Percentiles rank a stretch among this genome's conserved stretches.
phyloP scores from a whole-genome alignment of 2,113 vertebrate species.

The Cephalophus harveyi region DNA sequence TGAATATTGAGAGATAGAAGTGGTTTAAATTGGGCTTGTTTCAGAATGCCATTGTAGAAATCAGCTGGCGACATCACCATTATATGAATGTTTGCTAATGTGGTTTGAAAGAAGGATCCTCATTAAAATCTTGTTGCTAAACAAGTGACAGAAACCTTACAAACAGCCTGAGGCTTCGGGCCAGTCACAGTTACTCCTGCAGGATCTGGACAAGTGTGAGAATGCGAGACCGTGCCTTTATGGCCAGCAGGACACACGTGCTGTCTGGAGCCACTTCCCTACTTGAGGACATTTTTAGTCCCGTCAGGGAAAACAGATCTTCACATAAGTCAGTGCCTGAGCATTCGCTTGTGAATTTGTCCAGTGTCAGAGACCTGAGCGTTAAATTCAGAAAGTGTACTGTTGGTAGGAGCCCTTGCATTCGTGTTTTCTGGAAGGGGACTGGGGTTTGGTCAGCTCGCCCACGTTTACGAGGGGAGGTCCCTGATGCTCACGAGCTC shows the following conservation, averaged over 20 bases:
- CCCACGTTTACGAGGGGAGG: not conserved
- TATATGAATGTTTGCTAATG: constrained; percentile 54
- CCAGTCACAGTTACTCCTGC: constrained; percentile 52
- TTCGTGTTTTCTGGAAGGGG: constrained; percentile 1
- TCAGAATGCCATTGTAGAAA: constrained; percentile 61
- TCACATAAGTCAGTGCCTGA: not conserved
- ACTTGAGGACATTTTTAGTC: not conserved
- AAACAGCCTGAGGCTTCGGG: constrained; percentile 71
- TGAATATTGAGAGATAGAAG: constrained; percentile 52
- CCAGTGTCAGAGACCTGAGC: not conserved
- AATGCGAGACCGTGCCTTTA: constrained; percentile 39
- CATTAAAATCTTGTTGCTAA: constrained; percentile 78
- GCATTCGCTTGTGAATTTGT: not conserved
- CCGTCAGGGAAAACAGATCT: not conserved
- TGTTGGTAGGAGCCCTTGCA: not conserved
- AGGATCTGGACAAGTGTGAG: constrained; percentile 66
- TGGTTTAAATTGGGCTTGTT: constrained; percentile 69
- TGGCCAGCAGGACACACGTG: constrained; percentile 37
- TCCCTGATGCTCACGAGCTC: not conserved
- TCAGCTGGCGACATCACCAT: constrained; percentile 54
- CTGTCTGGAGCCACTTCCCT: not conserved
- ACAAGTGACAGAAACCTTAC: constrained; percentile 76
- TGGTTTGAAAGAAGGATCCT: constrained; percentile 69
- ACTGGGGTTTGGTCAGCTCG: not conserved
- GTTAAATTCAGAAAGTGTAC: not conserved